phyloP scores from a whole-genome alignment of 2,797 vertebrate genomes.

The Staurois parvus region DNA sequence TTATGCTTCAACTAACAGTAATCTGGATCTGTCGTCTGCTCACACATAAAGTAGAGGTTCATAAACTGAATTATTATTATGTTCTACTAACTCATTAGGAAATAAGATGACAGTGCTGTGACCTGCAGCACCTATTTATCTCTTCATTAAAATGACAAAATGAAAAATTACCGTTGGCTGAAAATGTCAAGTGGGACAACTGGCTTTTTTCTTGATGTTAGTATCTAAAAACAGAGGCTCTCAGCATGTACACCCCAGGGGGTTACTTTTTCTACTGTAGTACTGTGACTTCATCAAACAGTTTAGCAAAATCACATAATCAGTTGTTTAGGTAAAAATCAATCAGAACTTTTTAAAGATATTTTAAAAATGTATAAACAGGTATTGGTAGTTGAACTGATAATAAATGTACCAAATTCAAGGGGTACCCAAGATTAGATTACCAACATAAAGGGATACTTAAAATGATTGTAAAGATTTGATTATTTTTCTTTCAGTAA shows the following conservation, averaged over 20 bases:
- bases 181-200: neutral
- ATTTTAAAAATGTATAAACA: neutral
- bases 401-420: neutral
- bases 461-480: too few species aligned
- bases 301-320: too few species aligned
- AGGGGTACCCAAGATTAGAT: neutral
- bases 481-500: too few species aligned
- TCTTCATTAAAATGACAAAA: neutral
- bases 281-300: too few species aligned
- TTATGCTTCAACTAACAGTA: neutral
- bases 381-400: too few species aligned
- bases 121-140: neutral
- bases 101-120: neutral
- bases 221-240: neutral
- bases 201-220: neutral
- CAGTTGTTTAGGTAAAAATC: too few species aligned
- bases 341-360: neutral
- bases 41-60: neutral
- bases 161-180: neutral
- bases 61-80: neutral
- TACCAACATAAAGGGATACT: too few species aligned
- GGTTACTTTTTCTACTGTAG: too few species aligned
- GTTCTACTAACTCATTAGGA: neutral
- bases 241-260: too few species aligned
- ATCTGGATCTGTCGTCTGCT: neutral